Evolutionary conservation across 2,888 invertebrate species (phyloP).

Genomic region (Pharmacophagus antenor): DNA sequence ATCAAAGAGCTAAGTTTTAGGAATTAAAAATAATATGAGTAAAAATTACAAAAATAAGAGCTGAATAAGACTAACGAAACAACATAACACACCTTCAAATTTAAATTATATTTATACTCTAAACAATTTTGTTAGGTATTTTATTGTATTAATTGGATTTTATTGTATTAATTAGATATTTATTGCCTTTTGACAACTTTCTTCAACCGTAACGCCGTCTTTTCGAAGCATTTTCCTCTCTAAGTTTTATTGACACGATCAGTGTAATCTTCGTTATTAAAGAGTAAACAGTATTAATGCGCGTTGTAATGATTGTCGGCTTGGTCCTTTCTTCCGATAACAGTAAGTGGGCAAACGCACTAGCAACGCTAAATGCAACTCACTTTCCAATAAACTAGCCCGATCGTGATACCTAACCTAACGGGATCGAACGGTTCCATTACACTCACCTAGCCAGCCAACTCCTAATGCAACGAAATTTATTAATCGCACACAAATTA

Average conservation of each 20-base stretch:
- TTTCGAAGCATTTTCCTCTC: conserved; percentile 25
- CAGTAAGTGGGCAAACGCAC: conserved; percentile 52
- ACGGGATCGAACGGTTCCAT: conserved; percentile 67
- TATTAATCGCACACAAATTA: conserved; percentile 18
- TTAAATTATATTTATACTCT: background rate
- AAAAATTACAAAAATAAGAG: background rate
- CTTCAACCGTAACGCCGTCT: background rate
- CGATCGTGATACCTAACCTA: conserved; percentile 71
- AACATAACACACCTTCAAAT: background rate
- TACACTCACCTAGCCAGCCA: conserved; percentile 44
- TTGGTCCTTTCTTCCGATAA: conserved; percentile 53
- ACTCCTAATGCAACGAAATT: conserved; percentile 1
- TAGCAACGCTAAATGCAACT: conserved; percentile 60
- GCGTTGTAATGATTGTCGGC: conserved; percentile 36
- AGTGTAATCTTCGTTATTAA: conserved; percentile 23
- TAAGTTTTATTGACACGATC: conserved; percentile 28
- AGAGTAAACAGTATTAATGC: conserved; percentile 36
- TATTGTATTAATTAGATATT: no score
- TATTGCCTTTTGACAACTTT: conserved; percentile 1
- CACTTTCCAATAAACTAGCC: conserved; percentile 75
- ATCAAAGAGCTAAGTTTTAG: background rate
- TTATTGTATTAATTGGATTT: no score
- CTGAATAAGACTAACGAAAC: background rate
- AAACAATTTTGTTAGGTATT: background rate
- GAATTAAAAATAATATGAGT: background rate